Conservation (phyloP, 2,797 vertebrate species). For the Pelochelys cantorii region DNA sequence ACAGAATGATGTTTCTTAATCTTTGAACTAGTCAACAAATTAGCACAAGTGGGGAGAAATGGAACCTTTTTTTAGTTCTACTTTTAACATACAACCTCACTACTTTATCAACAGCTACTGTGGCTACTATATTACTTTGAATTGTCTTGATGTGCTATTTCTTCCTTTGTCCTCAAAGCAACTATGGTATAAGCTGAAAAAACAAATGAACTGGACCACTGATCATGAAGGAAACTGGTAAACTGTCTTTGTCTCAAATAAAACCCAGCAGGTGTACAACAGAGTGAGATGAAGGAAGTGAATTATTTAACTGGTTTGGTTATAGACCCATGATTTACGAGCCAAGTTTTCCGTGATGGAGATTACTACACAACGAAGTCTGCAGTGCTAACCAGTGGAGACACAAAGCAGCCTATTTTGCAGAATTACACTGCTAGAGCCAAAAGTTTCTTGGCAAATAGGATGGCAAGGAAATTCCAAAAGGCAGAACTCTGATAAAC, state of each 20-base stretch:
- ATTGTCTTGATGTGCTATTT: constrained; percentile 15
- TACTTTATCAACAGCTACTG: accelerated
- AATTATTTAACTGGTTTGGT: background rate
- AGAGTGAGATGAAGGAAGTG: background rate
- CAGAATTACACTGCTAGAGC: background rate
- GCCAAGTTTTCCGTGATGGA: background rate
- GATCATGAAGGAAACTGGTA: background rate
- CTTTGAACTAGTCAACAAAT: background rate
- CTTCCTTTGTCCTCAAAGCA: background rate
- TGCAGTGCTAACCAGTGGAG: background rate
- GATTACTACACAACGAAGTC: background rate
- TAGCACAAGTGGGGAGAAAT: background rate
- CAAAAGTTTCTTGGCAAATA: background rate
- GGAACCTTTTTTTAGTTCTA: background rate
- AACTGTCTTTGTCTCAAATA: background rate
- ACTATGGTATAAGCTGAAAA: background rate
- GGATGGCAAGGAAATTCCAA: background rate
- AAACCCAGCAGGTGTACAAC: background rate
- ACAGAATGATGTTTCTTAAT: background rate
- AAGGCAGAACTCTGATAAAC: background rate
- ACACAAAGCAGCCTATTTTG: background rate
- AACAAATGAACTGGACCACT: background rate
- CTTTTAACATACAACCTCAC: background rate
- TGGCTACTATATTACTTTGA: background rate
- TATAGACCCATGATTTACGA: background rate